A percentile compares a stretch with the other conserved stretches of the same genome.
These are phyloP conservation scores for Cancer borealis DNA, from an alignment of 2,888 invertebrate genomes.

Conservation along the genomic window DNA sequence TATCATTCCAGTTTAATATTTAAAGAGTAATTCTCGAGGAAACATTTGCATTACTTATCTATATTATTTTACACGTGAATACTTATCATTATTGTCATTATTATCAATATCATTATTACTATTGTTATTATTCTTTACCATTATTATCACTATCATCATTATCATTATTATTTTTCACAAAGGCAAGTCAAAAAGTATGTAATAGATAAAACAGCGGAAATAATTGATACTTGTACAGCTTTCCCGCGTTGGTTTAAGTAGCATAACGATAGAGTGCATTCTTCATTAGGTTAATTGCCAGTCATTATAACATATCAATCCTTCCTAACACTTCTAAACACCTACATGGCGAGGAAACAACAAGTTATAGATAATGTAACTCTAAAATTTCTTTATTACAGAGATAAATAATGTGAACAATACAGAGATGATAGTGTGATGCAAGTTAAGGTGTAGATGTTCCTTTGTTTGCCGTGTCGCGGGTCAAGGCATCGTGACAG, in stretches of 20 bases:
- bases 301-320: not conserved
- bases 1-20: too few relatives aligned
- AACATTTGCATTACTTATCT: too few relatives aligned
- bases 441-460: not conserved
- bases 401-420: not conserved
- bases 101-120: not conserved
- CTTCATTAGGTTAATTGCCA: not conserved
- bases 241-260: not conserved
- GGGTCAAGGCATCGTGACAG: too few relatives aligned
- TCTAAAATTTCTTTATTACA: not conserved
- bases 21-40: too few relatives aligned
- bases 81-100: not conserved
- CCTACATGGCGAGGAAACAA: too few relatives aligned
- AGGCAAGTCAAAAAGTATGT: not conserved
- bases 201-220: not conserved
- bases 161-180: not conserved
- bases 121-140: not conserved
- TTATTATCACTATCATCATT: not conserved
- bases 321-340: too few relatives aligned
- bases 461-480: not conserved
- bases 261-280: not conserved
- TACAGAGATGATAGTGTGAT: not conserved
- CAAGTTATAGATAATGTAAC: too few relatives aligned
- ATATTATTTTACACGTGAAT: too few relatives aligned
- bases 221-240: not conserved